Conservation (phyloP, 2,113 vertebrate species). For the Rallus limicola region DNA sequence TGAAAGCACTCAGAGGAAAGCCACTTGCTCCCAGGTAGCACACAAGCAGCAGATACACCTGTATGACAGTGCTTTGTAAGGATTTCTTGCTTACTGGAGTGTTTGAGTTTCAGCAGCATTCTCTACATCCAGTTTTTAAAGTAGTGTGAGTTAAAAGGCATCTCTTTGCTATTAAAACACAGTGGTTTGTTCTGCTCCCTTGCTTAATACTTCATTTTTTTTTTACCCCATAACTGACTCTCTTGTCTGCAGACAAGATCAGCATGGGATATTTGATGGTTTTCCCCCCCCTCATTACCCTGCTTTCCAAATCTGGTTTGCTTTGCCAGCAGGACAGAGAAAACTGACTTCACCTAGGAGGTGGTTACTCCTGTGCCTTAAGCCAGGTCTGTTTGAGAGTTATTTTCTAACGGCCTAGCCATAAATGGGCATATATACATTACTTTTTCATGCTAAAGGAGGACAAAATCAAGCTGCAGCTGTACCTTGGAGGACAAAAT, state of each 20-base stretch:
- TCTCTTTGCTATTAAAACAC: neutral
- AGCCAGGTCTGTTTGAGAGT: neutral
- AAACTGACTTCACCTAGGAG: neutral
- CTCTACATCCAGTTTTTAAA: neutral
- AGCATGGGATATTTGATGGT: neutral
- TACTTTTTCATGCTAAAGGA: neutral
- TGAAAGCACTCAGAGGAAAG: neutral
- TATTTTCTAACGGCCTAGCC: neutral
- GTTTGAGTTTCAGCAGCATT: no score
- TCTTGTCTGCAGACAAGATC: neutral
- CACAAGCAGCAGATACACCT: accelerated
- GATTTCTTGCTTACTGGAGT: accelerated
- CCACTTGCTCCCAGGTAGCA: neutral
- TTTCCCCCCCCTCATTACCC: accelerated
- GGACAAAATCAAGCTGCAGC: no score
- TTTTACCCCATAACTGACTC: neutral
- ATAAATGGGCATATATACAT: accelerated
- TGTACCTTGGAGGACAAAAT: no score
- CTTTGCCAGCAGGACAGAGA: neutral
- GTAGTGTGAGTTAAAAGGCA: accelerated
- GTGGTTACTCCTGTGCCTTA: neutral
- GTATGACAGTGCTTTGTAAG: accelerated
- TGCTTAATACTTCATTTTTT: neutral
- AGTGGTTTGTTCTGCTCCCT: neutral
- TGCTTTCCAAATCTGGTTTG: neutral